A percentile compares a stretch with the other conserved stretches of the same genome.
These are phyloP conservation scores for Rhinolophus ferrumequinum DNA, from an alignment of 2,113 vertebrate genomes.

Conservation along the genomic window DNA sequence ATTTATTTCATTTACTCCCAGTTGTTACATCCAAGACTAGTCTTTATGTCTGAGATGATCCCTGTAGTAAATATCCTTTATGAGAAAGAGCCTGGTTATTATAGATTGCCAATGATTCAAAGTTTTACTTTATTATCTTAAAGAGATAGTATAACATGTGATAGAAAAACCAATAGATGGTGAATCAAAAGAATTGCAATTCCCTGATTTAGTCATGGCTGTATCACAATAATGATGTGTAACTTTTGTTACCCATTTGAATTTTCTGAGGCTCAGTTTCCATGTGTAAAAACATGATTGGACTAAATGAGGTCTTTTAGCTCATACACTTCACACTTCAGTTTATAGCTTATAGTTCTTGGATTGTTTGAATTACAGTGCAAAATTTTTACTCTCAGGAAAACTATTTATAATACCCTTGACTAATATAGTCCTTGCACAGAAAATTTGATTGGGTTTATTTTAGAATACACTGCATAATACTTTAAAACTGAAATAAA, in stretches of 20 bases:
- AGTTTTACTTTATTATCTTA: background rate
- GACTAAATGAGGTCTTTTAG: background rate
- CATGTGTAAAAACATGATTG: background rate
- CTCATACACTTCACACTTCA: background rate
- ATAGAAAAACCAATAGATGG: background rate
- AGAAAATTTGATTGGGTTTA: background rate
- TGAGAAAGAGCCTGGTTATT: background rate
- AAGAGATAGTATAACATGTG: background rate
- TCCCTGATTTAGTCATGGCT: background rate
- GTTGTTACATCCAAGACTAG: background rate
- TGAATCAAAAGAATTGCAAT: background rate
- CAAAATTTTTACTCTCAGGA: background rate
- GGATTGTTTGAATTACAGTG: background rate
- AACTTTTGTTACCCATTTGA: background rate
- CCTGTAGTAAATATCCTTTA: background rate
- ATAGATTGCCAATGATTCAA: background rate
- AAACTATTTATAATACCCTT: background rate
- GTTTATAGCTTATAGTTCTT: background rate
- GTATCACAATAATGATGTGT: no score
- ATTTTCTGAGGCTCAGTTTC: background rate
- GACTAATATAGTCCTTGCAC: background rate
- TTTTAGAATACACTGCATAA: background rate
- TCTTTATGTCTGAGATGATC: background rate
- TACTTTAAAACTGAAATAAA: background rate
- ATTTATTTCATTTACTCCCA: background rate